Conservation (phyloP, 2,888 invertebrate species). For the Troglohyphantes excavatus region DNA sequence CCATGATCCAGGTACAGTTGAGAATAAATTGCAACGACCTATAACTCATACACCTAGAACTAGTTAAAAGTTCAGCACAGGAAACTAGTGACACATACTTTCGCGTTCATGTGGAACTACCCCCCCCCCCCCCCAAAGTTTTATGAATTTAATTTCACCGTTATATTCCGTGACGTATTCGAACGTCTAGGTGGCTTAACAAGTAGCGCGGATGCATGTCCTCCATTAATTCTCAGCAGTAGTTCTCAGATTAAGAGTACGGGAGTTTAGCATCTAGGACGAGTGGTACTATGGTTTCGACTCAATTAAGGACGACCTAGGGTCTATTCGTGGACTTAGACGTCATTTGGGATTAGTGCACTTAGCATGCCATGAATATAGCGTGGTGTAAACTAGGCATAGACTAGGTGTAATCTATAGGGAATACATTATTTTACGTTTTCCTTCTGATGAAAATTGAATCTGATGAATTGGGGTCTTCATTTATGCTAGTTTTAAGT, state of each 20-base stretch:
- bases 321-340: neutral
- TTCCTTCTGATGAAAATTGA: too few species aligned
- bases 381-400: too few species aligned
- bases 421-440: too few species aligned
- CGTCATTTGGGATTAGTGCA: constrained; percentile 9
- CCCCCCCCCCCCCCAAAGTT: neutral
- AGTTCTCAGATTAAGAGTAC: neutral
- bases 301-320: neutral
- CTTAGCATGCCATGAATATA: too few species aligned
- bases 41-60: neutral
- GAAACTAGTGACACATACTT: neutral
- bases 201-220: neutral
- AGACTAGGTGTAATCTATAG: too few species aligned
- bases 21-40: too few species aligned
- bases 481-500: too few species aligned
- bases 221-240: neutral
- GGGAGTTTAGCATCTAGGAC: neutral
- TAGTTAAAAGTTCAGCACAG: neutral
- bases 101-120: neutral
- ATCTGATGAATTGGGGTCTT: too few species aligned
- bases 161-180: neutral
- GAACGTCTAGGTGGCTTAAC: neutral
- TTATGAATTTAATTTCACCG: neutral
- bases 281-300: neutral
- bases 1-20: too few species aligned